Percentiles rank a stretch among this genome's conserved stretches.
phyloP scores from a whole-genome alignment of 2,797 vertebrate species.

The Cryptoprocta ferox region DNA sequence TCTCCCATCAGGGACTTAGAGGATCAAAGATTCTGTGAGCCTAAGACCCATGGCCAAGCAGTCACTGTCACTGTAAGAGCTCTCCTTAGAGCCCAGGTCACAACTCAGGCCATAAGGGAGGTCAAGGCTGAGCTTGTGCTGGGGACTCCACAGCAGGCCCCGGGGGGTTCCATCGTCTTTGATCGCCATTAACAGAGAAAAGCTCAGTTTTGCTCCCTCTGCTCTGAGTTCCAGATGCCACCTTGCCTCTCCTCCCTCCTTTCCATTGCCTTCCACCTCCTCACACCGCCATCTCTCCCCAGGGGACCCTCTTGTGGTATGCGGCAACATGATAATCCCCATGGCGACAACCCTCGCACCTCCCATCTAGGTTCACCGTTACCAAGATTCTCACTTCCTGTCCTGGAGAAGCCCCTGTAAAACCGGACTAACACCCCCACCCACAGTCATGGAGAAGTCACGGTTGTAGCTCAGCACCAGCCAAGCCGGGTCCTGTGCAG shows the following conservation, averaged over 20 bases:
- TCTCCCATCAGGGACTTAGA: not conserved
- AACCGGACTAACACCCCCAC: not conserved
- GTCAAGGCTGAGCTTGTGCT: not conserved
- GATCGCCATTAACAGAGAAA: not conserved
- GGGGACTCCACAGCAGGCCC: not conserved
- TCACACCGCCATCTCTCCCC: not conserved
- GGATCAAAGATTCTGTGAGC: not conserved
- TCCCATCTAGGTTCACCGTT: not conserved
- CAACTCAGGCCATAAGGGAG: not conserved
- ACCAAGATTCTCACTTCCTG: not conserved
- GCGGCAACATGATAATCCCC: not conserved
- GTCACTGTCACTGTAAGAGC: not conserved
- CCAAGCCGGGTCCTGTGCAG: not conserved
- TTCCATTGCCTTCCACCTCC: too few relatives aligned
- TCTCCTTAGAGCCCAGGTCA: not conserved
- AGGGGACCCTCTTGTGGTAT: not conserved
- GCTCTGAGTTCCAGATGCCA: not conserved
- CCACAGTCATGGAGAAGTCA: not conserved
- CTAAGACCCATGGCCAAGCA: not conserved
- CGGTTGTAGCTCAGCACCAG: not conserved
- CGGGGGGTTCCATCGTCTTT: too few relatives aligned
- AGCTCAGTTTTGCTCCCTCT: not conserved
- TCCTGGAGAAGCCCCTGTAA: not conserved
- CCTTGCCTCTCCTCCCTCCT: not conserved
- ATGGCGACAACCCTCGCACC: not conserved